Evolutionary conservation across 2,113 vertebrate genomes (phyloP).

Genomic region (Neotoma lepida): DNA sequence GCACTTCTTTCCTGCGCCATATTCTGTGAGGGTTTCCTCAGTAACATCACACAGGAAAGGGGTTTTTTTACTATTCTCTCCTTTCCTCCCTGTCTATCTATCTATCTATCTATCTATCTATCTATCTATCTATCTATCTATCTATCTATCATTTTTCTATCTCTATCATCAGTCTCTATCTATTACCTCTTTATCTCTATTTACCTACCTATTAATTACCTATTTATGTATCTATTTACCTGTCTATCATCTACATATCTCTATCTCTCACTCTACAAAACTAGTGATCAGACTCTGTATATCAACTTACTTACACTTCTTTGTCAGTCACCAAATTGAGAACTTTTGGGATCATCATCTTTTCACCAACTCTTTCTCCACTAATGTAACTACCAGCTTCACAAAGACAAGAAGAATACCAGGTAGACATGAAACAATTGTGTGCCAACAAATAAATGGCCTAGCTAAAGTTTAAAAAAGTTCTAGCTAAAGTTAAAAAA

Average conservation of each 20-base stretch:
- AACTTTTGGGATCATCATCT: not conserved
- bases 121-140: not conserved
- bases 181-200: not conserved
- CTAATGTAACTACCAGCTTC: not conserved
- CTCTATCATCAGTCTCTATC: too few species aligned
- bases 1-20: not conserved
- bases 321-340: not conserved
- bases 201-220: not conserved
- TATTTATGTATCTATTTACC: not conserved
- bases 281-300: not conserved
- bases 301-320: not conserved
- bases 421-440: not conserved
- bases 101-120: too few species aligned
- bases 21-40: not conserved
- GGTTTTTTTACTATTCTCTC: not conserved
- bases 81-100: not conserved
- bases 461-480: too few species aligned
- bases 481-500: too few species aligned
- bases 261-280: not conserved
- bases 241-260: not conserved
- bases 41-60: not conserved
- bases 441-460: not conserved
- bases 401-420: not conserved
- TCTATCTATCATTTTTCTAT: too few species aligned
- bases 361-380: not conserved